A percentile compares a stretch with the other conserved stretches of the same genome.
These are phyloP conservation scores for Chloroclystis v-ata DNA, from an alignment of 2,888 invertebrate genomes.

Conservation along the genomic window DNA sequence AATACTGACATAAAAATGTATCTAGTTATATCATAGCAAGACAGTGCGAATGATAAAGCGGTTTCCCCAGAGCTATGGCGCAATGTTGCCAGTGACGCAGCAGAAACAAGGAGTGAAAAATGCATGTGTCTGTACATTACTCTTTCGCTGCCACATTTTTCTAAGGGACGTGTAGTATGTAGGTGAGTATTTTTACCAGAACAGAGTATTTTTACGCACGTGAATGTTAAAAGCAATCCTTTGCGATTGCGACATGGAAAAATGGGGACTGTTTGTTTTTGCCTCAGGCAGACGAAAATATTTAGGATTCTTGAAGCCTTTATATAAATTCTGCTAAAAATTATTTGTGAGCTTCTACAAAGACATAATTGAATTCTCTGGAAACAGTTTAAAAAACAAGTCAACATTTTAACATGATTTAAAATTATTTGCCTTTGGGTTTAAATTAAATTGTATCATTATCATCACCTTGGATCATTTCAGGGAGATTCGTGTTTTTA, in stretches of 20 bases:
- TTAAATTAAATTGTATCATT: no score
- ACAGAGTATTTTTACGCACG: conserved; percentile 13
- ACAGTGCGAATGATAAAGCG: conserved; percentile 3
- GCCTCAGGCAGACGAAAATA: not conserved
- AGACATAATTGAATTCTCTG: no score
- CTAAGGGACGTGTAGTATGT: conserved; percentile 32
- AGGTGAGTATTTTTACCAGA: conserved; percentile 27
- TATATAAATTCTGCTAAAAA: no score
- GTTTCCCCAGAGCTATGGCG: conserved; percentile 10
- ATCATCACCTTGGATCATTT: no score
- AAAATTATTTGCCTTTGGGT: no score
- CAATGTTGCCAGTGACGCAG: conserved; percentile 37
- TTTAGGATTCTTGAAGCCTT: not conserved
- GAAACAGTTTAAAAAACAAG: no score
- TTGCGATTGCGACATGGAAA: conserved; percentile 14
- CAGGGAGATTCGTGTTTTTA: no score
- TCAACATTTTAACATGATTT: no score
- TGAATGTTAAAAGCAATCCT: conserved; percentile 19
- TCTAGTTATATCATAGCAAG: not conserved
- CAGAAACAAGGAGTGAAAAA: conserved; percentile 42
- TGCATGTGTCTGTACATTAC: conserved; percentile 44
- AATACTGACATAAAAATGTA: no score
- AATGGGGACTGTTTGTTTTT: not conserved
- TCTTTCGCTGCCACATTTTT: conserved; percentile 39
- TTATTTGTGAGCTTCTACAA: no score